A percentile compares a stretch with the other conserved stretches of the same genome.
phyloP scores from a whole-genome alignment of 2,797 vertebrate species.

The Podarcis siculus region DNA sequence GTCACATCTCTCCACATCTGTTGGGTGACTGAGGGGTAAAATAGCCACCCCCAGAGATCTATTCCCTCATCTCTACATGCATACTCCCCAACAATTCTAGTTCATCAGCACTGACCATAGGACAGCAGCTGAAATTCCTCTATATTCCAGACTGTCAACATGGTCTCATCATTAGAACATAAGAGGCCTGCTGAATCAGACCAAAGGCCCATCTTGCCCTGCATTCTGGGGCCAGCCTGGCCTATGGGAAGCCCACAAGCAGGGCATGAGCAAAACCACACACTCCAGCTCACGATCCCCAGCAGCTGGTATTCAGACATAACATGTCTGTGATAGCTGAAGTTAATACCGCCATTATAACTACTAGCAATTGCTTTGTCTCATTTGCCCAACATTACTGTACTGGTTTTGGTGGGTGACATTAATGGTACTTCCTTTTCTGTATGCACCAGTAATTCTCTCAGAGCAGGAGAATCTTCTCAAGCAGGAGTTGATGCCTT shows the following conservation, averaged over 20 bases:
- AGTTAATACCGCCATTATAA: too few species aligned
- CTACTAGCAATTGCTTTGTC: background rate
- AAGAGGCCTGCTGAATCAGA: background rate
- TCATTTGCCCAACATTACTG: background rate
- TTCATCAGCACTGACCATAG: background rate
- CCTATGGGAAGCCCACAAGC: background rate
- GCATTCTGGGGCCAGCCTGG: background rate
- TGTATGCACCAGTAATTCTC: background rate
- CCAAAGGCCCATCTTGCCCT: background rate
- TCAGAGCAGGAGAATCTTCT: background rate
- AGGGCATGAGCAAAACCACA: background rate
- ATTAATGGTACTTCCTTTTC: background rate
- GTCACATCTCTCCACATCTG: background rate
- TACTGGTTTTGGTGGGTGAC: background rate
- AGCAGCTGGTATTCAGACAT: background rate
- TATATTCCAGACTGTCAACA: background rate
- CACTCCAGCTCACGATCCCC: background rate
- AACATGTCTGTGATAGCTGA: too few species aligned
- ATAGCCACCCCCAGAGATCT: background rate
- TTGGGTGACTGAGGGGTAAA: background rate
- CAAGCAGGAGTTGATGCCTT: background rate
- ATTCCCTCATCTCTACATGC: background rate
- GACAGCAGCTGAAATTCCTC: background rate
- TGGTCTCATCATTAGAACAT: background rate
- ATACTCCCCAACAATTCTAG: background rate